A percentile compares a stretch with the other conserved stretches of the same genome.
These are phyloP conservation scores for Harpegnathos saltator DNA, from an alignment of 1,140 invertebrate species.

Conservation along the genomic window DNA sequence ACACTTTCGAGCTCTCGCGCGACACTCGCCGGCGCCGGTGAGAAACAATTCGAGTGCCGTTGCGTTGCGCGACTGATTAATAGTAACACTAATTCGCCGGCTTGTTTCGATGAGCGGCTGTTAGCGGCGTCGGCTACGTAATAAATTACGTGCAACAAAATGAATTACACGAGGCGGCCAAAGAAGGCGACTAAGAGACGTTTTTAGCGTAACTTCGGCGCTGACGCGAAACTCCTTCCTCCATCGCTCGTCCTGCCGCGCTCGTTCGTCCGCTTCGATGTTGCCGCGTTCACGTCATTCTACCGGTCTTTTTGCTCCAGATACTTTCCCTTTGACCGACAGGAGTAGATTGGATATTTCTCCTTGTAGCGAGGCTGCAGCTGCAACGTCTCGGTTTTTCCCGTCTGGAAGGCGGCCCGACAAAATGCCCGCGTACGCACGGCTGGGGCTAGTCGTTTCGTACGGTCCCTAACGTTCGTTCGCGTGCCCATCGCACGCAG, in stretches of 20 bases:
- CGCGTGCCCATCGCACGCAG: background rate
- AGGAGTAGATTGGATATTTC: slow-evolving; percentile 75
- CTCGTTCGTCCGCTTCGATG: slow-evolving; percentile 54
- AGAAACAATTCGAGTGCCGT: background rate
- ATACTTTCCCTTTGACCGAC: slow-evolving; percentile 70
- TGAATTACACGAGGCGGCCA: slow-evolving; percentile 15
- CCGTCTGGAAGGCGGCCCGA: slow-evolving; percentile 25
- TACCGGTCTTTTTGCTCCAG: slow-evolving; percentile 63
- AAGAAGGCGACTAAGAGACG: slow-evolving; percentile 48
- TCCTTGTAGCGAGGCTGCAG: slow-evolving; percentile 28
- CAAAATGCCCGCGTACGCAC: slow-evolving; percentile 37
- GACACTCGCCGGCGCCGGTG: background rate
- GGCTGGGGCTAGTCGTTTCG: slow-evolving; percentile 5
- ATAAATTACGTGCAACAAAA: slow-evolving; percentile 55
- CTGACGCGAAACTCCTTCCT: slow-evolving; percentile 32
- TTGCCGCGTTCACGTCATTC: slow-evolving; percentile 58
- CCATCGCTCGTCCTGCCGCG: background rate
- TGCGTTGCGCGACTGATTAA: background rate
- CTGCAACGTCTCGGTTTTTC: slow-evolving; percentile 57
- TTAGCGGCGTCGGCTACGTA: background rate
- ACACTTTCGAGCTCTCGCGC: too few relatives aligned
- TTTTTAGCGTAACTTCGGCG: slow-evolving; percentile 45
- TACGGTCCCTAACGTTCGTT: slow-evolving; percentile 15
- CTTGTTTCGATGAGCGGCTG: background rate
- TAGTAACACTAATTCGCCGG: background rate